Conservation (phyloP, 1,140 invertebrate genomes). For the Nephotettix cincticeps region DNA sequence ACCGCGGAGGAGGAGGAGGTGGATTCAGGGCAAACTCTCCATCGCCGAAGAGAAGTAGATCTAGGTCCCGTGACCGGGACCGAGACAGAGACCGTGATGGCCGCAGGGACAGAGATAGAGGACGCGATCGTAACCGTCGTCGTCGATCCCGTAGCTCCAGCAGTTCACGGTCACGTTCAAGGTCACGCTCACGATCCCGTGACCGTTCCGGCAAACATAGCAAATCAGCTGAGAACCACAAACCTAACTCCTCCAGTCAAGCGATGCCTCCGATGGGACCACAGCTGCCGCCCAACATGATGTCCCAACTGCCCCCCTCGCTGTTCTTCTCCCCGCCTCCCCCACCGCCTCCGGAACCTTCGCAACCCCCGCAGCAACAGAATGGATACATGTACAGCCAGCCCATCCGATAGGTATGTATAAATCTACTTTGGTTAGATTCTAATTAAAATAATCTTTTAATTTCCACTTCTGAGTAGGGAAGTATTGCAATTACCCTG, state of each 20-base stretch:
- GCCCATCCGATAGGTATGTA: neutral
- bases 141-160: neutral
- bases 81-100: neutral
- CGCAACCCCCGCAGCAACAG: neutral
- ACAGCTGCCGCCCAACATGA: neutral
- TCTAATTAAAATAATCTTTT: too few relatives aligned
- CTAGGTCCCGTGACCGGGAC: neutral
- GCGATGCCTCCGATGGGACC: neutral
- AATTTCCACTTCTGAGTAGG: too few relatives aligned
- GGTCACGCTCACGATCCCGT: neutral
- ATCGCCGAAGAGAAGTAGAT: neutral
- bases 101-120: neutral
- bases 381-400: slow-evolving; percentile 5
- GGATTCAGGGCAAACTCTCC: neutral
- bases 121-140: slow-evolving; percentile 14
- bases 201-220: neutral
- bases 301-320: neutral
- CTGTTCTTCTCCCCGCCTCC: slow-evolving; percentile 18
- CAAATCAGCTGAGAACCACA: neutral
- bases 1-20: neutral
- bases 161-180: neutral
- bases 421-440: too few relatives aligned
- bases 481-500: too few relatives aligned
- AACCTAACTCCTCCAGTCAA: neutral
- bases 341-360: slow-evolving; percentile 14